Conservation (phyloP, 2,113 vertebrate genomes). For the Seriola quinqueradiata region DNA sequence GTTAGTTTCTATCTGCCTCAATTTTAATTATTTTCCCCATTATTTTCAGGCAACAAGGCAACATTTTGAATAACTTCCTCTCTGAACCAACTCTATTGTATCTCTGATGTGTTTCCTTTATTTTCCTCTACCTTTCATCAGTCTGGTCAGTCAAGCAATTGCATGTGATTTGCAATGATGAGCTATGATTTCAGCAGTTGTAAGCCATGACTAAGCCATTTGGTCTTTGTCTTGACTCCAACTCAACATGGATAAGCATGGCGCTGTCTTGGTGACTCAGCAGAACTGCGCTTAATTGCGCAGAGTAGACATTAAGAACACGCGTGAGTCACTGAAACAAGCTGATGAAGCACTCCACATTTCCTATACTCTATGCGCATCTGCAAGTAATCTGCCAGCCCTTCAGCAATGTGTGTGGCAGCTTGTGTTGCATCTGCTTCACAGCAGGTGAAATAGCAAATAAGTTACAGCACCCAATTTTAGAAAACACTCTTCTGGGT, state of each 20-base stretch:
- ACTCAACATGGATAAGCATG: slow-evolving; percentile 25
- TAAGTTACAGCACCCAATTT: slow-evolving; percentile 50
- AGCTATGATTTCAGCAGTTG: background rate
- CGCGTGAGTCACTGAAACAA: slow-evolving; percentile 45
- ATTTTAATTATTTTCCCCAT: background rate
- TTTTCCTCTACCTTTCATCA: background rate
- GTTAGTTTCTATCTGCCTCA: background rate
- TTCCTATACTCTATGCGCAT: slow-evolving; percentile 47
- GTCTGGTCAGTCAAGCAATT: background rate
- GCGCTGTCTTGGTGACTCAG: slow-evolving; percentile 54
- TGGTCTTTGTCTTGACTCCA: slow-evolving; percentile 24
- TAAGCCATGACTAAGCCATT: background rate
- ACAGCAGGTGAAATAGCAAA: slow-evolving; percentile 79
- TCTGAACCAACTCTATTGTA: background rate
- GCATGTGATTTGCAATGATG: background rate
- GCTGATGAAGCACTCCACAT: slow-evolving; percentile 62
- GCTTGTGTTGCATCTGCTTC: slow-evolving; percentile 67
- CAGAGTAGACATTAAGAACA: slow-evolving; percentile 59
- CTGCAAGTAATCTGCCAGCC: slow-evolving; percentile 54
- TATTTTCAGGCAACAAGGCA: background rate
- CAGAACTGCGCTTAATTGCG: slow-evolving; percentile 57
- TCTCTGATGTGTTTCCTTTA: background rate
- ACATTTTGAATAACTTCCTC: background rate
- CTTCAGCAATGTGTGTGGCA: slow-evolving; percentile 50
- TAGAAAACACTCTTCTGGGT: slow-evolving; percentile 68